These are phyloP conservation scores for Callaeas wilsoni DNA, from an alignment of 2,113 vertebrate genomes.

Conservation along the genomic window DNA sequence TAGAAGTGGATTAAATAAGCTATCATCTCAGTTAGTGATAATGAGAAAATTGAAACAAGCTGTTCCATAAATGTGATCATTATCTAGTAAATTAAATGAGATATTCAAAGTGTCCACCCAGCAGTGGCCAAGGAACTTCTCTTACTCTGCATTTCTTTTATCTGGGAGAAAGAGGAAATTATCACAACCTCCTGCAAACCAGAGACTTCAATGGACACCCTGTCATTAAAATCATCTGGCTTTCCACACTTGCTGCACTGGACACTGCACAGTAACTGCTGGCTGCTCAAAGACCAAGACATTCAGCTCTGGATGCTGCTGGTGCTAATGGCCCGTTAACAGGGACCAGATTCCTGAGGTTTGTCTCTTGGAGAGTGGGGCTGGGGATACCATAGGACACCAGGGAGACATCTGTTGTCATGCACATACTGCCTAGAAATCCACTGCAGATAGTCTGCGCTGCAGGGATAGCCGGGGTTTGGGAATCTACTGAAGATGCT, in stretches of 20 bases:
- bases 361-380: neutral
- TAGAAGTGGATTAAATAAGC: slow-evolving; percentile 40
- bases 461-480: neutral
- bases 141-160: neutral
- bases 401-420: neutral
- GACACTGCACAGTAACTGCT: neutral
- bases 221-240: neutral
- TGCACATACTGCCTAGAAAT: neutral
- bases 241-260: neutral
- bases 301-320: neutral
- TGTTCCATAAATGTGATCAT: slow-evolving; percentile 36
- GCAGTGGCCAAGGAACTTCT: slow-evolving; percentile 10
- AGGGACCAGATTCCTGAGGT: neutral
- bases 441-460: neutral
- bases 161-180: slow-evolving; percentile 18
- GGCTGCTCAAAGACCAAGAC: neutral
- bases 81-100: slow-evolving; percentile 59
- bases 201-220: neutral
- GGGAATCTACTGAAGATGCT: neutral
- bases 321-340: neutral
- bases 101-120: slow-evolving; percentile 26
- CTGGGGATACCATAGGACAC: neutral
- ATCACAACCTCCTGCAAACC: neutral
- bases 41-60: slow-evolving; percentile 60
- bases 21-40: slow-evolving; percentile 13